A percentile compares a stretch with the other conserved stretches of the same genome.
Evolutionary conservation across 2,888 invertebrate species (phyloP).

Genomic region (Tinea pellionella): DNA sequence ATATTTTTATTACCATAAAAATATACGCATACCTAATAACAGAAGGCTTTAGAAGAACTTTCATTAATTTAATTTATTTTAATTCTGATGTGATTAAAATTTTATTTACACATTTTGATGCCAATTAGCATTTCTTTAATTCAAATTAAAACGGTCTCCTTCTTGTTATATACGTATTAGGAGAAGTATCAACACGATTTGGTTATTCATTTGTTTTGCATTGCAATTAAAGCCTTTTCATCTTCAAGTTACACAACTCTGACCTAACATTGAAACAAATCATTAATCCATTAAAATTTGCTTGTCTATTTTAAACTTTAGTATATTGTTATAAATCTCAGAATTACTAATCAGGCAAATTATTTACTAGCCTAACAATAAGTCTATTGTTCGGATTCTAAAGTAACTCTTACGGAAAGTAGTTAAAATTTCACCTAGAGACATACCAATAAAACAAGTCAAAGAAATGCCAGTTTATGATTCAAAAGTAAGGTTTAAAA

Average conservation of each 20-base stretch:
- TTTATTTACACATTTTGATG: no score
- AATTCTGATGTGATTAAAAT: no score
- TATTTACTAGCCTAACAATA: not conserved
- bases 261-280: not conserved
- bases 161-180: no score
- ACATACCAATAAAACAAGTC: conserved; percentile 6
- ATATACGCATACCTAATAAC: no score
- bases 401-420: conserved; percentile 6
- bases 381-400: not conserved
- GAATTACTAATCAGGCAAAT: not conserved
- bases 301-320: not conserved
- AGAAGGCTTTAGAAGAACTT: no score
- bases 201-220: not conserved
- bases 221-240: not conserved
- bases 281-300: not conserved
- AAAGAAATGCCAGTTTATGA: not conserved
- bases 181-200: not conserved
- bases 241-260: not conserved
- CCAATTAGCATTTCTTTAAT: no score
- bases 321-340: not conserved
- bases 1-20: no score
- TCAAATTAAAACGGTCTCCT: no score
- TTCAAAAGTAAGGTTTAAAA: not conserved
- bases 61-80: no score
- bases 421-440: conserved; percentile 4